These are phyloP conservation scores for Halichoeres trimaculatus DNA, from an alignment of 2,113 vertebrate species.

Conservation along the genomic window DNA sequence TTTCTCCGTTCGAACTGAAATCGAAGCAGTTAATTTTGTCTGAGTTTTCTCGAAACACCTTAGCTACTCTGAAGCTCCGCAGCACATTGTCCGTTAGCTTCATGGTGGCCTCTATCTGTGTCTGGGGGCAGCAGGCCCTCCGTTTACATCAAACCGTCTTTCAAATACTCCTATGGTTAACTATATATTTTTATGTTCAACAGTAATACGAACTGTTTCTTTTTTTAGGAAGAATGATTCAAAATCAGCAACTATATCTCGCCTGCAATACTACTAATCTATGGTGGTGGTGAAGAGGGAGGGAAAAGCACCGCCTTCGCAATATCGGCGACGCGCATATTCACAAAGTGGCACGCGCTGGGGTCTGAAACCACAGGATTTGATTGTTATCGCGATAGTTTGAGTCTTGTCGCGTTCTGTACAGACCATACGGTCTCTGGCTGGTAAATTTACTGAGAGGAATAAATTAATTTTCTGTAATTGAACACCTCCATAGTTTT, in stretches of 20 bases:
- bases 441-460: too few relatives aligned
- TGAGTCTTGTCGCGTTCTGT: background rate
- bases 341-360: conserved; percentile 12
- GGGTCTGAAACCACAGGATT: background rate
- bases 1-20: conserved; percentile 97
- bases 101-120: conserved; percentile 86
- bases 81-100: conserved; percentile 99
- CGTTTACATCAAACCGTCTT: background rate
- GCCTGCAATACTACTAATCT: conserved; percentile 35
- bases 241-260: conserved; percentile 59
- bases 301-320: conserved; percentile 64
- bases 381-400: conserved; percentile 44
- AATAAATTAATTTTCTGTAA: too few relatives aligned
- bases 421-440: too few relatives aligned
- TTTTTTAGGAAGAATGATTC: conserved; percentile 11
- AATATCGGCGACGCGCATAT: conserved; percentile 42
- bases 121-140: conserved; percentile 61
- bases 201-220: background rate
- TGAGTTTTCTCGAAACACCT: conserved; percentile 98
- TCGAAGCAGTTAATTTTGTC: conserved; percentile 99
- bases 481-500: too few relatives aligned
- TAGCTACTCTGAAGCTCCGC: conserved; percentile 98
- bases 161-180: background rate
- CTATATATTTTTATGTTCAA: background rate
- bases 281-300: conserved; percentile 6